Conservation (phyloP, 2,888 invertebrate species). For the Cabera pusaria region DNA sequence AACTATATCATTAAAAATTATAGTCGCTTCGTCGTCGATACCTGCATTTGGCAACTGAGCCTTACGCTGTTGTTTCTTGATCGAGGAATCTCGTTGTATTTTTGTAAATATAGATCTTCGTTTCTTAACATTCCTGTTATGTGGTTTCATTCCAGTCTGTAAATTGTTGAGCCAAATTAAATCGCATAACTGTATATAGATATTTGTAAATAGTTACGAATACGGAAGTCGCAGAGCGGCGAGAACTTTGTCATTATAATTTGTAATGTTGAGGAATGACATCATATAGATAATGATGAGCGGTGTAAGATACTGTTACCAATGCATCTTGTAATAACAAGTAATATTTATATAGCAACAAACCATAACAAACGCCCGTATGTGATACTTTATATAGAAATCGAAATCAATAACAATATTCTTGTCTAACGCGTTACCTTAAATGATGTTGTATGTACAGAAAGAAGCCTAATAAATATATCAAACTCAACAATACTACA, state of each 20-base stretch:
- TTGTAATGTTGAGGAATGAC: constrained; percentile 48
- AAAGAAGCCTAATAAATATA: constrained; percentile 27
- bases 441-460: constrained; percentile 41
- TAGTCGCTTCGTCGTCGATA: constrained; percentile 62
- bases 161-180: constrained; percentile 66
- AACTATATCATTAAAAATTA: constrained; percentile 54
- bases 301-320: constrained; percentile 64
- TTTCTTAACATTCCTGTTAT: constrained; percentile 77
- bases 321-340: constrained; percentile 49
- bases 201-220: constrained; percentile 75
- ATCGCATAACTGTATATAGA: constrained; percentile 76
- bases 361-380: constrained; percentile 39
- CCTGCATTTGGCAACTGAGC: constrained; percentile 61
- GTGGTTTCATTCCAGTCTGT: constrained; percentile 73
- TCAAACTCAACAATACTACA: no score
- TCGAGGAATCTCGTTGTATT: constrained; percentile 41
- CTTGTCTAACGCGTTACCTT: constrained; percentile 37
- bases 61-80: constrained; percentile 65
- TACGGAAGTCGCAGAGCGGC: constrained; percentile 75
- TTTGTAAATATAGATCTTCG: constrained; percentile 65
- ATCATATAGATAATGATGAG: constrained; percentile 54
- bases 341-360: constrained; percentile 35
- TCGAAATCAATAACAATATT: constrained; percentile 33
- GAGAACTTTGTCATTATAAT: constrained; percentile 44
- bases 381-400: constrained; percentile 44